Evolutionary conservation across 2,888 invertebrate genomes (phyloP), one percentile per base, ranked within the genome.

Genomic region (Cerceris ruficornis): DNA sequence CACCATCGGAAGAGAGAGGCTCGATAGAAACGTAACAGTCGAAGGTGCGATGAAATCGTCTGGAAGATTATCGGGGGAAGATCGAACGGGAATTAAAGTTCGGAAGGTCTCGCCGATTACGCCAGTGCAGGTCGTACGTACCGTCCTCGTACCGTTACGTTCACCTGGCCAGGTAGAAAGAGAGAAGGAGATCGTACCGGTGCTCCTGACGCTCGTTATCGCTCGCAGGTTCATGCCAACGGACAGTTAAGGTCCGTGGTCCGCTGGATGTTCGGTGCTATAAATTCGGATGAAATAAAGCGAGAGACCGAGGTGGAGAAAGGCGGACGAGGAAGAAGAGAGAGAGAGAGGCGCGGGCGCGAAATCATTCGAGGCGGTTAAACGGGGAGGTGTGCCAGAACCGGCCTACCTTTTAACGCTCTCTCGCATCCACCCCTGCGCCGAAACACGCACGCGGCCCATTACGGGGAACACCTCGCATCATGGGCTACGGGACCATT

Each of bases 391-490:
- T 90, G 91, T 91, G 91, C 89, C 92, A 88, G 89, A 89, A 88
- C 88, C 92, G 80, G 90, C 92, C 92, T 88, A 92, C 91, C 92
- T 92, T 92, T 92, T 92, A 92, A 89, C 91, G 88, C 91, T 82
- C 83, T 79, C 84, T 79, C 82, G 76, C 81, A 86, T 87, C 82
- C 88, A 87, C 88, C 88, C 88, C 81, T 84, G 83, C 82, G 80
- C 77, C 75, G 80, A 83, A 85, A 82, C 92, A 91, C 91, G 91
- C 91, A 91, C 89, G 81, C 68, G 77, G 84, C 85, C 89, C 90
- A 90, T 92, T 90, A 91, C 80, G 81, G 86, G 82, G 84, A 89
- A 91, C 91, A 91, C 89, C 89, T 88, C 73, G 69, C 28, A 67
- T 74, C 73, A 55, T 39, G 52, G 46, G 52, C 50, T 39, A 9